These are phyloP conservation scores for Trichonephila clavipes DNA, from an alignment of 1,140 invertebrate genomes.

Conservation along the genomic window DNA sequence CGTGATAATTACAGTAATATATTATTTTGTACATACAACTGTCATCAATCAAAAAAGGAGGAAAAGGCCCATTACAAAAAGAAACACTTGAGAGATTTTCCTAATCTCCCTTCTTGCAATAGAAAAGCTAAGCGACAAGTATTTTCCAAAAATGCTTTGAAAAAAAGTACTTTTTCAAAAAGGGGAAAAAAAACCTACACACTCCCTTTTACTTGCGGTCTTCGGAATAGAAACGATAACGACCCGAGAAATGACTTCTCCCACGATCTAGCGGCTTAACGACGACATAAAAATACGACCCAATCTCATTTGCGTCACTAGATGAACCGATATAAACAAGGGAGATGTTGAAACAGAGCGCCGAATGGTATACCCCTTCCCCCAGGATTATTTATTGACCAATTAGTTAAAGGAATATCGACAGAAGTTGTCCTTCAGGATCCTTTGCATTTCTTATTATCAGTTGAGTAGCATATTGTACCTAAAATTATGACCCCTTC, in stretches of 20 bases:
- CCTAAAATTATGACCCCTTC: not conserved
- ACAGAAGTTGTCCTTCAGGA: not conserved
- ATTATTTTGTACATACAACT: no score
- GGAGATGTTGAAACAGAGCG: not conserved
- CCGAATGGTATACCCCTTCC: not conserved
- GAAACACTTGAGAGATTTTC: not conserved
- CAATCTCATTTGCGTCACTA: slow-evolving; percentile 25
- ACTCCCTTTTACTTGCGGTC: not conserved
- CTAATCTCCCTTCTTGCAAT: not conserved
- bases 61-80: not conserved
- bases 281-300: slow-evolving; percentile 44
- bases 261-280: slow-evolving; percentile 33
- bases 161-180: not conserved
- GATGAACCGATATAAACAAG: slow-evolving; percentile 24
- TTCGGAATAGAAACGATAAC: slow-evolving; percentile 23
- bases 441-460: not conserved
- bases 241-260: slow-evolving; percentile 32
- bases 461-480: not conserved
- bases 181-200: not conserved
- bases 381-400: not conserved
- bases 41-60: not conserved
- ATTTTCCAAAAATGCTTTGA: not conserved
- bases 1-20: no score
- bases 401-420: slow-evolving; percentile 31
- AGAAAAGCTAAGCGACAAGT: not conserved